Base-by-base conservation (phyloP, 35 echinoderm and acorn worm genomes). In the Apostichopus parvimensis region DNA sequence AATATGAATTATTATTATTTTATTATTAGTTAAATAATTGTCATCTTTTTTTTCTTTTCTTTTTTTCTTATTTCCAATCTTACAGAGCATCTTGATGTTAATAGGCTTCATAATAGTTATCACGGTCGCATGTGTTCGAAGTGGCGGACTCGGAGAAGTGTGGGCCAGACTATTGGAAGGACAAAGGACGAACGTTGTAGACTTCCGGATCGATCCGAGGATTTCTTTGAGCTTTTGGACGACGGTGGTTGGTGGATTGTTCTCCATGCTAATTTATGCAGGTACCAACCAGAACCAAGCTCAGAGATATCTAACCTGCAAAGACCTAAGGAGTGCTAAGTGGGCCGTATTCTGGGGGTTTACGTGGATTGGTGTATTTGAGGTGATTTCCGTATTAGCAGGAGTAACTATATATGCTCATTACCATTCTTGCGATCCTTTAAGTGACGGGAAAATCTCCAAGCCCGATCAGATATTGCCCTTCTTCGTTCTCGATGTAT, bases 281-380 rank as follows among this genome's bases (percentile, higher is more conserved):
- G 79, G 79, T 9, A 82, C 34, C 79, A 82, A 82, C 45, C 79
- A 82, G 25, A 82, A 82, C 55, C 79, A 82, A n/a, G 21, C 34
- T 34, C 79, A 82, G 1, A 54, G 79, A n/a, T 82, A 34, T 24
- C 28, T 82, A 8, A 14, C 79, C 14, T 82, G 86, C 28, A 88
- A 88, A 73, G 86, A 88, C 54, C 20, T 88, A 54, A 45, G 21
- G 61, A 88, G 86, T 54, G 86, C 86, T 24, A 88, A 72, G n/a
- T 10, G 14, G 9, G 86, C 86, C 12, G 34, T 88, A 72, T 72
- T 88, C 7, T 75, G 71, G 71, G 71, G 71, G 14, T 20, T 75
- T 22, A n/a, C 7, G 14, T 75, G 15, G 15, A 75, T 75, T 22
- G 71, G 71, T 75, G 17, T 75, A n/a, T 20, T 75, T 22, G 20